Conservation (phyloP, 1,140 invertebrate genomes). For the Drosophila nasuta region DNA sequence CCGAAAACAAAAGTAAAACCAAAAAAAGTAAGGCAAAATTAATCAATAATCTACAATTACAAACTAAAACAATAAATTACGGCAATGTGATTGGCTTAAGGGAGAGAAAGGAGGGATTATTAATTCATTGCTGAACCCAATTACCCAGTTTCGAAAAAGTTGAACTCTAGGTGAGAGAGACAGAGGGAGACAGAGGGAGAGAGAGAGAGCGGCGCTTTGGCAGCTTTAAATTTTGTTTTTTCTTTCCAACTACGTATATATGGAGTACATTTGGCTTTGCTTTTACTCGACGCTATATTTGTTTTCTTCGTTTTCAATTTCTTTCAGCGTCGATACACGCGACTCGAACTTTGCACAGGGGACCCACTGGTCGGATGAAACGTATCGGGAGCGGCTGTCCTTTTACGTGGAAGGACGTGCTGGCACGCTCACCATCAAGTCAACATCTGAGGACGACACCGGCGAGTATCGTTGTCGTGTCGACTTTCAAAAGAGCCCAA, state of each 20-base stretch:
- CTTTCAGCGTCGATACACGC: slow-evolving; percentile 90
- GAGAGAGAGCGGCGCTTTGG: slow-evolving; percentile 8
- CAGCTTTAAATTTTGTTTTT: slow-evolving; percentile 44
- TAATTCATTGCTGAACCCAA: slow-evolving; percentile 76
- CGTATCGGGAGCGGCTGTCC: slow-evolving; percentile 87
- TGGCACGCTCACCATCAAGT: slow-evolving; percentile 88
- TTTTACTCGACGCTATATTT: slow-evolving; percentile 4
- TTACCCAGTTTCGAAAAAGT: slow-evolving; percentile 65
- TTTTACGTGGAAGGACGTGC: slow-evolving; percentile 88
- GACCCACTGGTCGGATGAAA: slow-evolving; percentile 89
- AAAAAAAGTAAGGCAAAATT: slow-evolving; percentile 30
- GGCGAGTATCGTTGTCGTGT: slow-evolving; percentile 94
- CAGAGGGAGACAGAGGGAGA: neutral
- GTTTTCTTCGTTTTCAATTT: slow-evolving; percentile 27
- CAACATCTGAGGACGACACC: slow-evolving; percentile 89
- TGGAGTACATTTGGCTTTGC: neutral
- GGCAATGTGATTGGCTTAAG: slow-evolving; percentile 1
- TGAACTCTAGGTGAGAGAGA: slow-evolving; percentile 33
- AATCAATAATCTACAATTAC: slow-evolving; percentile 78
- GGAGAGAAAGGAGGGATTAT: slow-evolving; percentile 45
- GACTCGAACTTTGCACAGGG: slow-evolving; percentile 87
- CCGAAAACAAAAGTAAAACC: neutral
- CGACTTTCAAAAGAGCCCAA: slow-evolving; percentile 95
- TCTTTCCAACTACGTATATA: neutral
- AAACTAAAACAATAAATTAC: slow-evolving; percentile 77